Evolutionary conservation across 2,797 vertebrate species (phyloP).

Genomic region (Mus spretus): DNA sequence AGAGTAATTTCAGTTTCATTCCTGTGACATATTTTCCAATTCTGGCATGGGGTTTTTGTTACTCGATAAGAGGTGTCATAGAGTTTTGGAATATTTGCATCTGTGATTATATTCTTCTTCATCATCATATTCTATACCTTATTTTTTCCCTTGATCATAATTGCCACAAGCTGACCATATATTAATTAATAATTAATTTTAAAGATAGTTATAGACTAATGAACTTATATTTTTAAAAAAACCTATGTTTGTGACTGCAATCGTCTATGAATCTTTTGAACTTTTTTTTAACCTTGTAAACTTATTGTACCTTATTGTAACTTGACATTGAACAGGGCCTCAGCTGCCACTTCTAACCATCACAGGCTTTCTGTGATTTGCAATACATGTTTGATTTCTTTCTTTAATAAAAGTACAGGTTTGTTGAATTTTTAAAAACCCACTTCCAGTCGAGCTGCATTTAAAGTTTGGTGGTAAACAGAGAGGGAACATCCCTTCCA

Average conservation of each 20-base stretch:
- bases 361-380: slow-evolving; percentile 8
- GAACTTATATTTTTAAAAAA: background rate
- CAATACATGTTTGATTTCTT: slow-evolving; percentile 3
- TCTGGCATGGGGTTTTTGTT: slow-evolving; percentile 42
- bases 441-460: slow-evolving; percentile 72
- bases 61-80: background rate
- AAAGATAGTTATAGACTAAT: slow-evolving; percentile 32
- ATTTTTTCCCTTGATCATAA: background rate
- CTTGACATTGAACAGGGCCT: slow-evolving; percentile 11
- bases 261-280: background rate
- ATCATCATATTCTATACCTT: slow-evolving; percentile 42
- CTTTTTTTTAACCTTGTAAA: background rate
- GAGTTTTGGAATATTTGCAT: slow-evolving; percentile 22
- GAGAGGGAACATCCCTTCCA: slow-evolving; percentile 77
- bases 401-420: slow-evolving; percentile 49
- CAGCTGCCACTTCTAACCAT: background rate
- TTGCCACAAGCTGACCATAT: slow-evolving; percentile 44
- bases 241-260: background rate
- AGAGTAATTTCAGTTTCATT: slow-evolving; percentile 47
- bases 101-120: slow-evolving; percentile 22
- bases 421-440: slow-evolving; percentile 65
- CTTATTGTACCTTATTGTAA: background rate
- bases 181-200: slow-evolving; percentile 38
- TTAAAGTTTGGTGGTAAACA: slow-evolving; percentile 73
- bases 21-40: slow-evolving; percentile 49